phyloP scores from a whole-genome alignment of 2,888 invertebrate species.

The Drosophila nigricruria region DNA sequence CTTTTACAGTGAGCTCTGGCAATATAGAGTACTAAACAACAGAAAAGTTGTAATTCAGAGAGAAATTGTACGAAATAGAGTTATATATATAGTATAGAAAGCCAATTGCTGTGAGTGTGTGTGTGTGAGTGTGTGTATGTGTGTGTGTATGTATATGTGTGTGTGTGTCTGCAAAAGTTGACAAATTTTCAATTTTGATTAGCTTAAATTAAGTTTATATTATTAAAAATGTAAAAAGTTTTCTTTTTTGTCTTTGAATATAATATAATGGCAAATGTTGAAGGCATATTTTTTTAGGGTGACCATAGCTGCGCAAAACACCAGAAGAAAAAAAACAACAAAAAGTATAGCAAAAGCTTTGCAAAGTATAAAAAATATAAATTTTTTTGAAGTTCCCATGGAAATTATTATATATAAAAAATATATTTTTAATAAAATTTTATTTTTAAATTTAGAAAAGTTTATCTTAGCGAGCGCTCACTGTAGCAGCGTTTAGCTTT shows the following conservation, averaged over 20 bases:
- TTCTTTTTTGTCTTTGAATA: not conserved
- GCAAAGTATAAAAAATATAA: not conserved
- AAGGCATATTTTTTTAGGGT: slow-evolving; percentile 13
- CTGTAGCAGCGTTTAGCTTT: not conserved
- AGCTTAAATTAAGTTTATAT: slow-evolving; percentile 68
- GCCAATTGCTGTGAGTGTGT: slow-evolving; percentile 27
- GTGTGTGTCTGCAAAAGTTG: slow-evolving; percentile 19
- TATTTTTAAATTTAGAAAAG: not conserved
- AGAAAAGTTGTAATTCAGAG: slow-evolving; percentile 6
- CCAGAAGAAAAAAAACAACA: not conserved
- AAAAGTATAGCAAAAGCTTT: not conserved
- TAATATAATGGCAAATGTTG: not conserved
- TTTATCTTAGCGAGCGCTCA: not conserved
- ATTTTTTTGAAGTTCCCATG: not conserved
- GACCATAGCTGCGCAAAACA: slow-evolving; percentile 14
- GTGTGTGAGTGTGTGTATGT: not conserved
- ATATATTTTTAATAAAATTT: not conserved
- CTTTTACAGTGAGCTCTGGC: not conserved
- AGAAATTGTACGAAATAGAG: slow-evolving; percentile 17
- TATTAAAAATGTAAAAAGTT: slow-evolving; percentile 18
- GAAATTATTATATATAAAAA: not conserved
- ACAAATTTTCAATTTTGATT: slow-evolving; percentile 45
- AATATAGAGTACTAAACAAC: slow-evolving; percentile 6
- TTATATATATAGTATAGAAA: slow-evolving; percentile 13
- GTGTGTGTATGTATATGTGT: slow-evolving; percentile 11